phyloP scores from a whole-genome alignment of 2,888 invertebrate genomes.

The Odontomyia ornata region DNA sequence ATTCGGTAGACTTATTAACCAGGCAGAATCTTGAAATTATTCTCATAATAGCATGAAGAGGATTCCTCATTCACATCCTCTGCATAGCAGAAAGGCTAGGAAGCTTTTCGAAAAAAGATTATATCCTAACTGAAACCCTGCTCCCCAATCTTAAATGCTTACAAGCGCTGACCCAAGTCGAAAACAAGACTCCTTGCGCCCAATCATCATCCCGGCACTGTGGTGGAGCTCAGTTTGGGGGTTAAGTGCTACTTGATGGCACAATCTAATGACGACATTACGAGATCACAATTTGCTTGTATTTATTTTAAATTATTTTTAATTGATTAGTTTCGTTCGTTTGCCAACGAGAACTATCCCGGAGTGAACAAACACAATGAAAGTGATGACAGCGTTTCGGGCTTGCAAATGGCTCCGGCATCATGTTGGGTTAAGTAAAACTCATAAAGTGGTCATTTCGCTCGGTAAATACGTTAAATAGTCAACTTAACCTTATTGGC shows the following conservation, averaged over 20 bases:
- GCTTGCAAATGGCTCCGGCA: constrained; percentile 28
- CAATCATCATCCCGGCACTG: constrained; percentile 17
- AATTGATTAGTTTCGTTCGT: constrained; percentile 51
- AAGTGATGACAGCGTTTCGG: not conserved
- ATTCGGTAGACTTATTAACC: too few species aligned
- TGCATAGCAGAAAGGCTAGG: too few species aligned
- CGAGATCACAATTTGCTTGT: constrained; percentile 51
- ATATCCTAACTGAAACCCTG: not conserved
- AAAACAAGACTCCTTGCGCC: not conserved
- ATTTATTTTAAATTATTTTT: constrained; percentile 52
- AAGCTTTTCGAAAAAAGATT: too few species aligned
- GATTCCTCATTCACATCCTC: too few species aligned
- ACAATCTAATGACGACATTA: constrained; percentile 51
- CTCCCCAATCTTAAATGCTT: not conserved
- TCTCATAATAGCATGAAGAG: too few species aligned
- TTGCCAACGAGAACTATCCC: constrained; percentile 41
- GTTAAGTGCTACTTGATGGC: constrained; percentile 37
- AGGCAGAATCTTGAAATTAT: too few species aligned
- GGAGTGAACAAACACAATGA: constrained; percentile 14
- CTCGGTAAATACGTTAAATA: constrained; percentile 37
- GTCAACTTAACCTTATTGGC: constrained; percentile 34
- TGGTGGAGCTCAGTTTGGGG: constrained; percentile 24
- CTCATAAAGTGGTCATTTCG: constrained; percentile 27
- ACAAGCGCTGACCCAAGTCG: not conserved
- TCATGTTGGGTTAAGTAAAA: constrained; percentile 40